Evolutionary conservation across 2,888 invertebrate genomes (phyloP).

Genomic region (Agrochola circellaris): DNA sequence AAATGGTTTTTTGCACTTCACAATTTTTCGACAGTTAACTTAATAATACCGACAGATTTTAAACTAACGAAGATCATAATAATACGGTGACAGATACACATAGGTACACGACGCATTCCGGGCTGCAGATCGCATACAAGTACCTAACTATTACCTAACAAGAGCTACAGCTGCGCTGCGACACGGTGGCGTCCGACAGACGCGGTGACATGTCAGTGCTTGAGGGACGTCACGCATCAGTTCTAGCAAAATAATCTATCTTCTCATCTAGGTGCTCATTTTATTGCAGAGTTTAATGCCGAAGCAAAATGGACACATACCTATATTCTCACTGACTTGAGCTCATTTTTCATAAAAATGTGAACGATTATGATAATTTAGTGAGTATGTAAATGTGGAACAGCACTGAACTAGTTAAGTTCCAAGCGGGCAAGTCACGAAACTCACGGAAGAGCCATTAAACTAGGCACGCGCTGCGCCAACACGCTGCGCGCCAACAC

Average conservation of each 20-base stretch:
- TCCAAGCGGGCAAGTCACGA: constrained; percentile 51
- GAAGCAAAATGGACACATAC: constrained; percentile 5
- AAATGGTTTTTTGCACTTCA: too few species aligned
- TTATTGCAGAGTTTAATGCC: not conserved
- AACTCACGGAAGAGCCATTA: constrained; percentile 58
- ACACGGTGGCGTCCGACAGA: not conserved
- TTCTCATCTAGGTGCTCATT: not conserved
- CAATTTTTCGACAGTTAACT: too few species aligned
- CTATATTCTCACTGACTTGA: constrained; percentile 21
- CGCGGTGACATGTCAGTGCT: not conserved
- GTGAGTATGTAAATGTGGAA: constrained; percentile 57
- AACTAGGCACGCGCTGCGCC: constrained; percentile 22
- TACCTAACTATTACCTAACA: not conserved
- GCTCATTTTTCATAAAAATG: constrained; percentile 30
- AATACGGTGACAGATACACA: not conserved
- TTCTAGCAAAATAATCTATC: not conserved
- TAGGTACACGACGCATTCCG: constrained; percentile 1
- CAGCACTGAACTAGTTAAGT: constrained; percentile 51
- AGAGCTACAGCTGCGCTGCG: not conserved
- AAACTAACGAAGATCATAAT: too few species aligned
- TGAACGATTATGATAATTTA: constrained; percentile 48
- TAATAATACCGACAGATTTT: too few species aligned
- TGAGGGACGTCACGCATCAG: not conserved
- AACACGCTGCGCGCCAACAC: constrained; percentile 15
- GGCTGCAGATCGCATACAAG: constrained; percentile 15